Conservation (phyloP, 2,113 vertebrate species). For the Boleophthalmus pectinirostris region DNA sequence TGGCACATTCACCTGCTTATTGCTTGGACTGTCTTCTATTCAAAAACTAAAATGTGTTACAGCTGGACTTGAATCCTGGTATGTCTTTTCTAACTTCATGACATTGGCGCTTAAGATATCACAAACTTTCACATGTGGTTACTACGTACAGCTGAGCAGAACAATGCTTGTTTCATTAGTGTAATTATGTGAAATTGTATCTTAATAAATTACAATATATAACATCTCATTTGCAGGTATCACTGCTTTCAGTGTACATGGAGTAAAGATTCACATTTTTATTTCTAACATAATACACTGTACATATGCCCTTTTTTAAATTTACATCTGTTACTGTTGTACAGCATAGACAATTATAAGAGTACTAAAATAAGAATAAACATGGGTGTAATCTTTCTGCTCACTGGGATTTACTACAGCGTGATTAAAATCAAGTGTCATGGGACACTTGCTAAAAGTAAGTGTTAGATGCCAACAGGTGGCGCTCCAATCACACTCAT, state of each 20-base stretch:
- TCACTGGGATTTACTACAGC: too few relatives aligned
- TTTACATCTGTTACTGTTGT: neutral
- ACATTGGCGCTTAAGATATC: neutral
- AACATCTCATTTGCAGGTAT: neutral
- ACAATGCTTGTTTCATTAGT: neutral
- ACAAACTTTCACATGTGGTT: neutral
- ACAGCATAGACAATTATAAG: too few relatives aligned
- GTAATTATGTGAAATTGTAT: neutral
- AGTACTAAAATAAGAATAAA: too few relatives aligned
- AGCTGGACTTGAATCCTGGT: neutral
- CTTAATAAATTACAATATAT: neutral
- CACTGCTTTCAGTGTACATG: neutral
- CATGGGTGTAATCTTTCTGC: too few relatives aligned
- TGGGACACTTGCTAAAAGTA: neutral
- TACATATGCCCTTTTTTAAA: neutral
- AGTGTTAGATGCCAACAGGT: slow-evolving; percentile 31
- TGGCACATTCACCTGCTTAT: neutral
- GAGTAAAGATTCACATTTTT: neutral
- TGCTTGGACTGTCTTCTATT: neutral
- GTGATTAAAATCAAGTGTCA: too few relatives aligned
- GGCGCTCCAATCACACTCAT: slow-evolving; percentile 35
- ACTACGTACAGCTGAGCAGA: neutral
- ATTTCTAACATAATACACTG: neutral
- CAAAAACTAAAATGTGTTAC: neutral
- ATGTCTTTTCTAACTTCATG: neutral